These are phyloP conservation scores for Hydropsyche tenuis DNA, from an alignment of 1,140 invertebrate genomes.

Conservation along the genomic window DNA sequence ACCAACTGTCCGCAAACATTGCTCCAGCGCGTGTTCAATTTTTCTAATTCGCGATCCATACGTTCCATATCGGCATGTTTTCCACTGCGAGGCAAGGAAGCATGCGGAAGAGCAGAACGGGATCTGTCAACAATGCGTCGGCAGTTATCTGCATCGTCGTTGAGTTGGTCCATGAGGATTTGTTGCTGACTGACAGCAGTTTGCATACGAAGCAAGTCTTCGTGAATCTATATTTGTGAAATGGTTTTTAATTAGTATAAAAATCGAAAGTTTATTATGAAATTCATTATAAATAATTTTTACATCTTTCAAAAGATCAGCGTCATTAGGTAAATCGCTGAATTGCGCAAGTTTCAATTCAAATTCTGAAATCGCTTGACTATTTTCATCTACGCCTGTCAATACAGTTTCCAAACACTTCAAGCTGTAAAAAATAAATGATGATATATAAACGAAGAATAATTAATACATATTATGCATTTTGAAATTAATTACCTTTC, in stretches of 20 bases:
- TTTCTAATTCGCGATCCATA: constrained; percentile 91
- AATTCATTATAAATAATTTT: constrained; percentile 39
- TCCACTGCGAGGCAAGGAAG: constrained; percentile 64
- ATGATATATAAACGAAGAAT: not conserved
- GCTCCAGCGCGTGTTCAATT: constrained; percentile 88
- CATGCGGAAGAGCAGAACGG: constrained; percentile 65
- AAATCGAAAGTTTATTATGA: not conserved
- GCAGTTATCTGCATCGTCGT: constrained; percentile 87
- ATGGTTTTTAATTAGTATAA: not conserved
- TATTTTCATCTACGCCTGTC: constrained; percentile 87
- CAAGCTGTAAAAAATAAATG: constrained; percentile 59
- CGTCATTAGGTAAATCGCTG: constrained; percentile 60
- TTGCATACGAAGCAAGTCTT: constrained; percentile 80
- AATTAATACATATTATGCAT: not conserved
- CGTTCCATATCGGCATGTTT: constrained; percentile 86
- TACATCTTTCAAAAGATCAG: constrained; percentile 61
- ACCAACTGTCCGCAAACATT: constrained; percentile 89
- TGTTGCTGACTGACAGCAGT: constrained; percentile 84
- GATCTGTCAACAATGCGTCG: constrained; percentile 87
- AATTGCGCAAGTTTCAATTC: constrained; percentile 81
- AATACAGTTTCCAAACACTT: constrained; percentile 92
- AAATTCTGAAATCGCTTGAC: constrained; percentile 86
- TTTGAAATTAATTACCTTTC: constrained; percentile 66
- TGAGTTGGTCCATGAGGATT: constrained; percentile 86
- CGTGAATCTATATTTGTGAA: constrained; percentile 66